phyloP scores from a whole-genome alignment of 2,113 vertebrate genomes.

The Sterna hirundo region DNA sequence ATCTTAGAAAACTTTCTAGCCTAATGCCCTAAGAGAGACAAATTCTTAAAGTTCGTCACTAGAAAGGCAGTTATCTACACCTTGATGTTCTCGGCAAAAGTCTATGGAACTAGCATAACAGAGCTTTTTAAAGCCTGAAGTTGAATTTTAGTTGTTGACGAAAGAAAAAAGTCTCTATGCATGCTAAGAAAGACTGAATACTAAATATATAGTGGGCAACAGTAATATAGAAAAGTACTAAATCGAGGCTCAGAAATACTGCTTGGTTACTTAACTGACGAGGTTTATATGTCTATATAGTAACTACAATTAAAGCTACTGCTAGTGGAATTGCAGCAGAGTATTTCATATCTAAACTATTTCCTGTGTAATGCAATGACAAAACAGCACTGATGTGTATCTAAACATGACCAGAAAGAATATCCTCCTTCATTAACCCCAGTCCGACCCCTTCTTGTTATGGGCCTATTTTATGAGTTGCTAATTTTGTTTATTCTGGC shows the following conservation, averaged over 20 bases:
- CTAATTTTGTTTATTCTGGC: not conserved
- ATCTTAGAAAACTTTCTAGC: not conserved
- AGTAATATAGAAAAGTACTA: not conserved
- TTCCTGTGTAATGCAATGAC: not conserved
- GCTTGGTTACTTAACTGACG: not conserved
- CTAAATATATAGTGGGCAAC: not conserved
- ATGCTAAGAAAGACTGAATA: not conserved
- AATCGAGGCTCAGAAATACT: not conserved
- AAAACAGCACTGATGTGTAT: not conserved
- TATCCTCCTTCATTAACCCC: accelerated
- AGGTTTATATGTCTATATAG: not conserved
- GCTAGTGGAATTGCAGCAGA: not conserved
- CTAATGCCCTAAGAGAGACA: not conserved
- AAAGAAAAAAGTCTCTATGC: not conserved
- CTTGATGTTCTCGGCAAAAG: not conserved
- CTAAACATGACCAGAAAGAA: not conserved
- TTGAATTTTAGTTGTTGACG: not conserved
- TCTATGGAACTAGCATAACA: not conserved
- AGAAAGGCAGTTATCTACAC: not conserved
- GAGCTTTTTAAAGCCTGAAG: not conserved
- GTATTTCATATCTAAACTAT: not conserved
- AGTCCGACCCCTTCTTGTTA: not conserved
- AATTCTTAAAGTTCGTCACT: not conserved
- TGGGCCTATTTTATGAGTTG: not conserved
- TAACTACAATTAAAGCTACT: not conserved